Evolutionary conservation across 2,888 invertebrate species (phyloP), one percentile per base, ranked within the genome.

Genomic region (Cancer borealis): DNA sequence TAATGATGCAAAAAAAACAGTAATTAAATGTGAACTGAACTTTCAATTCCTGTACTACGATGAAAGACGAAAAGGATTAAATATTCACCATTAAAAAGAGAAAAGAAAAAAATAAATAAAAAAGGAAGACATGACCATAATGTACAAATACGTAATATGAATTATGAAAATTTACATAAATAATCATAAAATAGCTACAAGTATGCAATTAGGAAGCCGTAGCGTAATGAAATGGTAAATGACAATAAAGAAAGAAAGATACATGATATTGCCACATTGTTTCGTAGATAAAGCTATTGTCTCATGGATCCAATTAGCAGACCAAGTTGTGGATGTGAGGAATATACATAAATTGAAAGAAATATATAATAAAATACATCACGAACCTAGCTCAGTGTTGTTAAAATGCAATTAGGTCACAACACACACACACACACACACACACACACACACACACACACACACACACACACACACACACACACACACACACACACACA

Each of bases 401-500:
- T 73, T 26, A 26, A 73, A 73, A 21, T 73, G 26, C 26, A 73
- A 73, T 73, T 73, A 73, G 21, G 73, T 73, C n/a, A 73, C 26
- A n/a, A 26, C 73, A 73, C 17, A 26, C 26, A 26, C 73, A 26
- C 26, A 73, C 73, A 73, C 54, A 54, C 54, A 54, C 54, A 54
- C 39, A 54, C 54, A 54, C 54, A 54, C 54, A 54, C 54, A 54
- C 39, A 39, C 39, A 54, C 54, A 54, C 54, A 54, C 54, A 54
- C 54, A 54, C 54, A 54, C 54, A 54, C 73, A 73, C 73, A 73
- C 73, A 73, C 54, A 73, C 66, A 73, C 66, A 73, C 66, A 73
- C 66, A 73, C 66, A 73, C 66, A 73, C 66, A 73, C 66, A 73
- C 66, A 73, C 66, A 73, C 73, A 73, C 73, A 73, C 73, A 73